These are phyloP conservation scores for Cyclina sinensis DNA, from an alignment of 1,140 invertebrate genomes.

Conservation along the genomic window DNA sequence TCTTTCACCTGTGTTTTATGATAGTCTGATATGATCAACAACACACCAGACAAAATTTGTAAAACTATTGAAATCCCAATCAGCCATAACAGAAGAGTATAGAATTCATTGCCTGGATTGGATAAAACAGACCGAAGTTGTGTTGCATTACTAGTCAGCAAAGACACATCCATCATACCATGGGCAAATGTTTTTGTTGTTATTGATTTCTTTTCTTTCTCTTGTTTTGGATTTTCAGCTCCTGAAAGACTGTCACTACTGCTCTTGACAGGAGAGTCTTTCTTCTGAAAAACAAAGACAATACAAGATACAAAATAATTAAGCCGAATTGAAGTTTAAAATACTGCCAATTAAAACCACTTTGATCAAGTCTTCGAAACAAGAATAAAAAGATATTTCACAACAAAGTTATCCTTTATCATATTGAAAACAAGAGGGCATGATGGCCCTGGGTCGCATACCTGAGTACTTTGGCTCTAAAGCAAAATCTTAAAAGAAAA, in stretches of 20 bases:
- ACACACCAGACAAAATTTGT: constrained; percentile 43
- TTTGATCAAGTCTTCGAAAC: too few species aligned
- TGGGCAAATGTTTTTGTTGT: constrained; percentile 68
- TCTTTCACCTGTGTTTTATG: constrained; percentile 54
- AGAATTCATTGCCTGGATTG: constrained; percentile 56
- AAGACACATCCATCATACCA: constrained; percentile 69
- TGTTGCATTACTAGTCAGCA: constrained; percentile 60
- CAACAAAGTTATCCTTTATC: too few species aligned
- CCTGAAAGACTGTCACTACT: too few species aligned
- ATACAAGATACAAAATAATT: too few species aligned
- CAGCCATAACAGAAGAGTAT: constrained; percentile 41
- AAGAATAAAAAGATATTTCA: too few species aligned
- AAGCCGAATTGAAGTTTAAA: too few species aligned
- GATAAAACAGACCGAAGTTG: constrained; percentile 54
- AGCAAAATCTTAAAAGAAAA: too few species aligned
- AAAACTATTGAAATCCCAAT: constrained; percentile 61
- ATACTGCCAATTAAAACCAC: too few species aligned
- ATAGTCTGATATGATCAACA: constrained; percentile 60
- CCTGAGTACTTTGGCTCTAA: too few species aligned
- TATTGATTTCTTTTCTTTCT: constrained; percentile 57
- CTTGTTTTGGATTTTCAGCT: neutral
- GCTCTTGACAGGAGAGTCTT: neutral
- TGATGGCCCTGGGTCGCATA: too few species aligned
- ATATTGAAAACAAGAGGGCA: too few species aligned
- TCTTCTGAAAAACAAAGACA: neutral